Base-by-base conservation (phyloP, 2,113 vertebrate species). In the Oriolus oriolus region DNA sequence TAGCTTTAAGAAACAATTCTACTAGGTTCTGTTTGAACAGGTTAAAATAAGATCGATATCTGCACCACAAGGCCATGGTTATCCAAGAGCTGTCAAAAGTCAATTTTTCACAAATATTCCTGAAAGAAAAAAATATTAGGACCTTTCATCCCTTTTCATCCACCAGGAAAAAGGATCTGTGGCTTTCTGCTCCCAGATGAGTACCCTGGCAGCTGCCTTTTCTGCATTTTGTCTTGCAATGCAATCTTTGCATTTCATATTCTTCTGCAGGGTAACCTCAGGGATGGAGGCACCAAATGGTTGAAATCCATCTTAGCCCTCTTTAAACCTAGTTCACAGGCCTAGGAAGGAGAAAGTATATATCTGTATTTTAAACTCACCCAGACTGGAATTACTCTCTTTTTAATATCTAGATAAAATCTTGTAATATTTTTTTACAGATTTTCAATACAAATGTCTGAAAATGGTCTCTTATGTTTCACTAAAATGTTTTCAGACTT, bases 311-410 rank as follows among this genome's bases (percentile, higher is more conserved):
- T 71, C 28, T 68, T 80, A 63, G 8, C 8, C 4, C 16, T 53
- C 61, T 66, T 61, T 28, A 66, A 75, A 47, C 5, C 16, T 75
- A 31, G 27, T 42, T 54, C 31, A 50, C 4, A 52, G n/a, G 27
- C 39, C 85, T 8, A 89, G 49, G 35, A 56, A 90, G 17, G 26
- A 75, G 30, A 14, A 91, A 94, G 35, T 76, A 84, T 39, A 7
- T 94, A 66, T 86, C 9, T 86, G 9, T 20, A 89, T 77, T 96
- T 90, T 96, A 77, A 91, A 91, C 26, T 71, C 68, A 92, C 3
- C 19, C 16, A 77, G 7, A n/a, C 22, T 74, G 9, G 27, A 30
- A n/a, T 71, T 95, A 83, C 68, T 77, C 18, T 93, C 49, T 60
- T 75, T 53, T 87, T 87, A 89, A 80, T 5, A 71, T 86, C 5